Percentiles rank a stretch among this genome's conserved stretches.
phyloP scores from a whole-genome alignment of 2,113 vertebrate genomes.

The Scatophagus argus region DNA sequence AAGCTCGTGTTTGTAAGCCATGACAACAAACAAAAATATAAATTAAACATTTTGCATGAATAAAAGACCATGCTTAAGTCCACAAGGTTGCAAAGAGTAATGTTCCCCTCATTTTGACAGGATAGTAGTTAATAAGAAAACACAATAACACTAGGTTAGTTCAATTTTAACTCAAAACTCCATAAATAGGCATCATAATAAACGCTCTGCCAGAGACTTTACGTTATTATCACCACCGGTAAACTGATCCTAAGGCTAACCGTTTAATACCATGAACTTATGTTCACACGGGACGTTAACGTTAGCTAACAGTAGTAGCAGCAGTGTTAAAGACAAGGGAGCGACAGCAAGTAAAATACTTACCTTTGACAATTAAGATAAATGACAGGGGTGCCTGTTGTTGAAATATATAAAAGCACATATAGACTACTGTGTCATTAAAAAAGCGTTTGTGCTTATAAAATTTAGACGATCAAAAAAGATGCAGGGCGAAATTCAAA shows the following conservation, averaged over 20 bases:
- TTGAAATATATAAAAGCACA: slow-evolving; percentile 6
- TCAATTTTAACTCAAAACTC: not conserved
- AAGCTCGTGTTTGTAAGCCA: too few relatives aligned
- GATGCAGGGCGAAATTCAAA: slow-evolving; percentile 55
- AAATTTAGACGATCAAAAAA: not conserved
- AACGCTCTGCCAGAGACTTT: fast-evolving
- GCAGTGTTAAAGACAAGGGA: too few relatives aligned
- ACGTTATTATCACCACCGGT: not conserved
- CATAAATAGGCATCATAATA: not conserved
- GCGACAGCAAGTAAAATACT: slow-evolving; percentile 13
- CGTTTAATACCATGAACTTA: not conserved
- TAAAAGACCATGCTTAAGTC: not conserved
- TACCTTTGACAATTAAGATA: slow-evolving; percentile 45
- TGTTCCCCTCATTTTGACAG: not conserved
- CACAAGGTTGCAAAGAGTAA: not conserved
- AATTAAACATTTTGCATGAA: not conserved
- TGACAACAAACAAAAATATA: not conserved
- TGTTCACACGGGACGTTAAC: slow-evolving; percentile 10
- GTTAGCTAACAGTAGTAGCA: not conserved
- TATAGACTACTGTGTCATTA: not conserved
- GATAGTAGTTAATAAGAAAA: too few relatives aligned
- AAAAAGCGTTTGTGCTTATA: not conserved
- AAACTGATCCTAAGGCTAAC: not conserved
- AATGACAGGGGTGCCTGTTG: not conserved
- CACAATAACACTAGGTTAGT: not conserved